phyloP scores from a whole-genome alignment of 2,888 invertebrate species.

The Myopa tessellatipennis region DNA sequence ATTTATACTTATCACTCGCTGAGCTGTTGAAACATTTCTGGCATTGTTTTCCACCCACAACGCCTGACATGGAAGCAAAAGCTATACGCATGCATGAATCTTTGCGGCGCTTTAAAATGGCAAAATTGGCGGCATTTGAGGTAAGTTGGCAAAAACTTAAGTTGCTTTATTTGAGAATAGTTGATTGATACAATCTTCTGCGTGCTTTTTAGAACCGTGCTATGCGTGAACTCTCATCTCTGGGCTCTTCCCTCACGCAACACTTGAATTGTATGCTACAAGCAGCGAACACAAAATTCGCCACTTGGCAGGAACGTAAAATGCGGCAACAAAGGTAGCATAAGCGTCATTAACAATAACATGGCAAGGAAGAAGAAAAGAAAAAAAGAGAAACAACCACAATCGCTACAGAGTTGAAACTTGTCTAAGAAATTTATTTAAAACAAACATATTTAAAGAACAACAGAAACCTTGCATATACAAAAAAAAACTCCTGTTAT shows the following conservation, averaged over 20 bases:
- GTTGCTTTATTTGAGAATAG: background rate
- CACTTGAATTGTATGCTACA: conserved; percentile 90
- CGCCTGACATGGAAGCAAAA: conserved; percentile 80
- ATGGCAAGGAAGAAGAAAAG: background rate
- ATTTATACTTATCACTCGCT: conserved; percentile 86
- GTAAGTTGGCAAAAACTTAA: conserved; percentile 66
- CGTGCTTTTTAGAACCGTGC: conserved; percentile 76
- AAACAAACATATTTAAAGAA: background rate
- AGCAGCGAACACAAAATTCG: conserved; percentile 87
- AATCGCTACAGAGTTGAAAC: background rate
- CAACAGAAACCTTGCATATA: background rate
- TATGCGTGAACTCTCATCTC: conserved; percentile 82
- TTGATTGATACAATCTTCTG: background rate
- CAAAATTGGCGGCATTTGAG: conserved; percentile 87
- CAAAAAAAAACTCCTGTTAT: background rate
- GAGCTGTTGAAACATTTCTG: conserved; percentile 95
- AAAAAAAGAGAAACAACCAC: background rate
- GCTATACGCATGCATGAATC: conserved; percentile 91
- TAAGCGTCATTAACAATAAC: conserved; percentile 37
- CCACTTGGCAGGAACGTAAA: conserved; percentile 84
- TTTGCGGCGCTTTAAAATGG: conserved; percentile 86
- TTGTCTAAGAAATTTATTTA: background rate
- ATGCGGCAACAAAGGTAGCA: conserved; percentile 69
- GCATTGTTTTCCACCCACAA: conserved; percentile 89
- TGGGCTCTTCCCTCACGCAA: conserved; percentile 82